Base-by-base conservation (phyloP, 1,140 invertebrate genomes). In the Antheraea mylitta region DNA sequence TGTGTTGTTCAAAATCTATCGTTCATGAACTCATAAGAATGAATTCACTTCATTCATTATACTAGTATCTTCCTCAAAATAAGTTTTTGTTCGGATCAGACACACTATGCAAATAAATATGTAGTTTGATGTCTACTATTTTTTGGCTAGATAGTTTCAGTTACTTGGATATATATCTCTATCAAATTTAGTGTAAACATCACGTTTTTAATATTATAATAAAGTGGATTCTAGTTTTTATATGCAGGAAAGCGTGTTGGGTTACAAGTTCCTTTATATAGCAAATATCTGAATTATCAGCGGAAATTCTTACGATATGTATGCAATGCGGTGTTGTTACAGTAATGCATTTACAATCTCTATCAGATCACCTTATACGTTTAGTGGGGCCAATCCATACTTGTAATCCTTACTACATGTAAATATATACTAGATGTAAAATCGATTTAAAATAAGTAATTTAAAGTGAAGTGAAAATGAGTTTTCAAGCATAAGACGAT, bases 311-410 rank as follows among this genome's bases (percentile, higher is more conserved):
- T 63, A 36, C 16, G 61, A 63, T 36, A 63, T 63, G 22, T 63
- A 37, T n/a, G 45, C 45, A 53, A 63, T 19, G 59, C 18, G 59
- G 30, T 37, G 30, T 30, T 36, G 30, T 0, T 18, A 63, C 61
- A 30, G 37, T 63, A 63, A 36, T 63, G 61, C 61, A 63, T 63
- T 63, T 61, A 37, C 11, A 63, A 63, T 18, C 68, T 37, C 68
- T 70, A 70, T 70, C 68, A 66, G 68, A 70, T 70, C 48, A 22
- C 70, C 70, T 68, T 79, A 79, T 79, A 77, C 45, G 77, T 79
- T 62, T 53, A 67, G 53, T 18, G 36, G 68, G 36, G 30, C 18
- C 62, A 53, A 61, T 70, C 59, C 63, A 65, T 64, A 65, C 64
- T 66, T 60, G 64, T 18, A 64, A 11, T 61, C 70, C 66, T 42